Percentiles rank a stretch among this genome's conserved stretches.
phyloP scores from a whole-genome alignment of 2,797 vertebrate genomes.

The Poecilia picta region DNA sequence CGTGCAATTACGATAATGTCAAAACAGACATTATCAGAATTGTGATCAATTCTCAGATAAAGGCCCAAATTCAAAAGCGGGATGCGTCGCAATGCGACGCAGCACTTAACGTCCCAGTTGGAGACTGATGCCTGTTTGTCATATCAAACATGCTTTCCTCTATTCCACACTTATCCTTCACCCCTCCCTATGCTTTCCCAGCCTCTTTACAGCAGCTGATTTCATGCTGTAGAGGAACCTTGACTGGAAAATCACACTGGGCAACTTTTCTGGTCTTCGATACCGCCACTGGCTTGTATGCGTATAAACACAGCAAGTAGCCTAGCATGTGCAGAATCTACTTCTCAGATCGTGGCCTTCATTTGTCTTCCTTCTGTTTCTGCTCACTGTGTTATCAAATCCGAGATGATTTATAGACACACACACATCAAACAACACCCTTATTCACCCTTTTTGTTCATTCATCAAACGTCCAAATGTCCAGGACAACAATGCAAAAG shows the following conservation, averaged over 20 bases:
- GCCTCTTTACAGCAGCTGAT: conserved; percentile 49
- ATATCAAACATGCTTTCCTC: conserved; percentile 51
- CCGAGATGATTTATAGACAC: conserved; percentile 37
- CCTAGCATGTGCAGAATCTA: conserved; percentile 15
- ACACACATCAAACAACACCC: conserved; percentile 6
- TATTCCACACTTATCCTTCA: conserved; percentile 32
- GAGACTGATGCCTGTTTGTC: conserved; percentile 65
- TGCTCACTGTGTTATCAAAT: conserved; percentile 20
- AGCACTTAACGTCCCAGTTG: conserved; percentile 60
- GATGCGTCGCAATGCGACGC: conserved; percentile 58
- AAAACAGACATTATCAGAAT: conserved; percentile 15
- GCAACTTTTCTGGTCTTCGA: conserved; percentile 38
- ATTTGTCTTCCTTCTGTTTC: conserved; percentile 28
- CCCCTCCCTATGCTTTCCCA: conserved; percentile 10
- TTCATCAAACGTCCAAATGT: conserved; percentile 24
- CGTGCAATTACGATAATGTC: neutral
- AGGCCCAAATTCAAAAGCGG: conserved; percentile 34
- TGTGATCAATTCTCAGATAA: conserved; percentile 31
- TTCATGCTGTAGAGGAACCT: conserved; percentile 49
- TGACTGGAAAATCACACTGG: conserved; percentile 33
- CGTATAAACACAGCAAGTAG: conserved; percentile 37
- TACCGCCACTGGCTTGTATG: conserved; percentile 46
- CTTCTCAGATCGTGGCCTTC: conserved; percentile 25
- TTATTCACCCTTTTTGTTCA: conserved; percentile 12
- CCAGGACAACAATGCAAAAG: neutral